Conservation (phyloP, 2,797 vertebrate species). For the Sebastes taczanowskii region DNA sequence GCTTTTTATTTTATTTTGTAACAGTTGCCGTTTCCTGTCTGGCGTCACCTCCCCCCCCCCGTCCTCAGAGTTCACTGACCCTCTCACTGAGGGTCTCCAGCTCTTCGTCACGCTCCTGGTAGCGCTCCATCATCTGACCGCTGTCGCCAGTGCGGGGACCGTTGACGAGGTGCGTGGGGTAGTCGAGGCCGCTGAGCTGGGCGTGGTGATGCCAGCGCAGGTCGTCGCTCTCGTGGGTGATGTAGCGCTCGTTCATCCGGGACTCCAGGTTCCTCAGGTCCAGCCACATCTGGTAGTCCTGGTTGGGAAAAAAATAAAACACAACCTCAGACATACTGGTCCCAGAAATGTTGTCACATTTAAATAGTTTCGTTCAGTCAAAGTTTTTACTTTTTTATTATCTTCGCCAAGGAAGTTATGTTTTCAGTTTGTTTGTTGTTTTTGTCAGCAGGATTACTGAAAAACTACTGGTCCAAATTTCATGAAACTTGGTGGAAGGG, state of each 20-base stretch:
- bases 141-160: constrained; percentile 63
- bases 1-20: not conserved
- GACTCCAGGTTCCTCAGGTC: constrained; percentile 93
- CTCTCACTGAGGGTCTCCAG: constrained; percentile 94
- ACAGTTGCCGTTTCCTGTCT: not conserved
- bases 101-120: constrained; percentile 85
- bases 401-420: too few relatives aligned
- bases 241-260: constrained; percentile 93
- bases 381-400: too few relatives aligned
- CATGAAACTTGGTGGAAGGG: too few relatives aligned
- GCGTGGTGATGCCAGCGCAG: constrained; percentile 93
- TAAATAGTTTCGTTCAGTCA: not conserved
- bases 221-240: constrained; percentile 97
- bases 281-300: constrained; percentile 98
- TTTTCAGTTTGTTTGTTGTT: too few relatives aligned
- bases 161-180: constrained; percentile 86
- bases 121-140: constrained; percentile 80
- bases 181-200: constrained; percentile 88
- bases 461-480: too few relatives aligned
- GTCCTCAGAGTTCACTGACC: constrained; percentile 93
- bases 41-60: fast-evolving
- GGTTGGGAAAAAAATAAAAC: constrained; percentile 19
- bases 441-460: too few relatives aligned
- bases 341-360: not conserved
- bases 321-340: not conserved